Conservation (phyloP, 92 coral and sea anemone genomes). For the Parazoanthus atlanticus region DNA sequence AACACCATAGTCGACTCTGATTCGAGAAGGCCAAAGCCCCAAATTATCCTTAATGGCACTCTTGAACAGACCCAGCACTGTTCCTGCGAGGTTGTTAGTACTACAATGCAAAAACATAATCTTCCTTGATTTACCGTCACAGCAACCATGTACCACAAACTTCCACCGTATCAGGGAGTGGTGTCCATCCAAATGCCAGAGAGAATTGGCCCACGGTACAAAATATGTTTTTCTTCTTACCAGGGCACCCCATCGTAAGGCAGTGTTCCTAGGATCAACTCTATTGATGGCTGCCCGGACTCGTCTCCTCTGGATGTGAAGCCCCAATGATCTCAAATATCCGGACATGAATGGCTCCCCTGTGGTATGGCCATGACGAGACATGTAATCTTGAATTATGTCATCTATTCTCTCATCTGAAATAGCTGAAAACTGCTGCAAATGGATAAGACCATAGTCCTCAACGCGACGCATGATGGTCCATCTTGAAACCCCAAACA, state of each 20-base stretch:
- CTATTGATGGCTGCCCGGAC: constrained; percentile 28
- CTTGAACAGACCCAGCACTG: constrained; percentile 9
- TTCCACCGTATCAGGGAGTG: constrained; percentile 49
- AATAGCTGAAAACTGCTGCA: constrained; percentile 59
- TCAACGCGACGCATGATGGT: constrained; percentile 62
- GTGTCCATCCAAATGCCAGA: constrained; percentile 48
- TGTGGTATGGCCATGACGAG: constrained; percentile 70
- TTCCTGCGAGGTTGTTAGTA: constrained; percentile 39
- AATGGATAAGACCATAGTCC: constrained; percentile 52
- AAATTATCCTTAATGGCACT: constrained; percentile 22
- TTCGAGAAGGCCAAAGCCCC: constrained; percentile 37
- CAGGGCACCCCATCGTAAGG: constrained; percentile 41
- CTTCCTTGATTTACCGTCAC: constrained; percentile 29
- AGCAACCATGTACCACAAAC: constrained; percentile 29
- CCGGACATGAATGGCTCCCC: constrained; percentile 71
- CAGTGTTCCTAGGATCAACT: constrained; percentile 49
- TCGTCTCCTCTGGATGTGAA: constrained; percentile 26
- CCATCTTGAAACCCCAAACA: constrained; percentile 72
- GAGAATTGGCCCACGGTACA: constrained; percentile 51
- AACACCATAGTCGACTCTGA: constrained; percentile 42
- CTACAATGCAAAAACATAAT: constrained; percentile 32
- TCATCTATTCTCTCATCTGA: constrained; percentile 61
- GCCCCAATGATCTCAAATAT: constrained; percentile 50
- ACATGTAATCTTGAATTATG: constrained; percentile 61
- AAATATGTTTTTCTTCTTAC: constrained; percentile 35